Base-by-base conservation (phyloP, 2,888 invertebrate species). In the Pseudococcus longispinus region DNA sequence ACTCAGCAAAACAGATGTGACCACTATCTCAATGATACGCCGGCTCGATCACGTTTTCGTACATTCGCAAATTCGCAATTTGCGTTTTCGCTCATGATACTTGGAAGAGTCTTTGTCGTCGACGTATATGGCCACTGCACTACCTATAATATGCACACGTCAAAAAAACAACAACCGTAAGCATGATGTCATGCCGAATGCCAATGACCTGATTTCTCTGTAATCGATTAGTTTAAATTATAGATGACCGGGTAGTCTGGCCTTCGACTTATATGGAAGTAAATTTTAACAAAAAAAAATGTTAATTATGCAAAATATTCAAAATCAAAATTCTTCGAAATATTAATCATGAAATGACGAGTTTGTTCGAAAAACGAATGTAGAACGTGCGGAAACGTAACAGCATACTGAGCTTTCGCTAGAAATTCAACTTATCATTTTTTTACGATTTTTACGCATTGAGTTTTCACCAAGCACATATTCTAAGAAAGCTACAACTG, bases 1-100 rank as follows among this genome's bases (percentile, higher is more conserved):
- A 80, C 42, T 23, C 32, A 80, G 77, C n/a, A 80, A 80, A 80
- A 80, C 77, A 80, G 42, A 80, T 42, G 77, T 80, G 77, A 80
- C 77, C 37, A 80, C 77, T 80, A 42, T 42, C 77, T 42, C 42
- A 42, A 42, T 80, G 42, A 80, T 80, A 37, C 20, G 32, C 9
- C 11, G 42, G 4, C 20, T 80, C 29, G 77, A 80, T 80, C 77
- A 80, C 77, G 77, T 80, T 80, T 23, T 42, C 20, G 42, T 80
- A 80, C 26, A 70, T 29, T 70, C 70, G 70, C 29, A 70, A 70
- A 29, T 70, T 70, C 32, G 70, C 70, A 29, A 60, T 29, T 70
- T 29, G 29, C 70, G 65, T 70, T 37, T 37, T 70, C 29, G 60
- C 23, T 23, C 20, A 23, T 23, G 23, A 70, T 70, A 70, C 26